Base-by-base conservation (phyloP, 2,797 vertebrate genomes). In the Chloroceryle inda region DNA sequence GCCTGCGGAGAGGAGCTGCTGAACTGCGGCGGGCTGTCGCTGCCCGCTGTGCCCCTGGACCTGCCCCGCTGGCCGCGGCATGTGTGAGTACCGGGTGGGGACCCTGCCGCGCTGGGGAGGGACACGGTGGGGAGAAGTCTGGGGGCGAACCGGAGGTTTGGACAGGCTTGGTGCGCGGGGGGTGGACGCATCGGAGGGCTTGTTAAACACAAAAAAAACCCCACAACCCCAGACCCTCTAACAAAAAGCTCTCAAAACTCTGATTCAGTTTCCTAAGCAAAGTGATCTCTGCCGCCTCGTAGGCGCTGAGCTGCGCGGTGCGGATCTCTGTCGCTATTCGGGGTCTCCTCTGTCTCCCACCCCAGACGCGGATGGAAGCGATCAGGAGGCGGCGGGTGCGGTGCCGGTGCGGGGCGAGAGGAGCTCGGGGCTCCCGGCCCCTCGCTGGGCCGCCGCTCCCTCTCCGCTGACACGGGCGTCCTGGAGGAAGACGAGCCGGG, bases 1-100 rank as follows among this genome's bases (percentile, higher is more conserved):
- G 98, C 98, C 75, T 99, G 99, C 97, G 92, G 61, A 22, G 98
- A 96, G 53, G 98, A 98, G 59, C 94, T 97, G 27, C 97, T 99
- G 97, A 99, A 99, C 98, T 99, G 99, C 96, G 98, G 99, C 92
- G 80, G 96, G 52, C 97, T 97, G 97, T 98, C 98, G 69, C 96
- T 99, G 96, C 97, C 96, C 24, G 97, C 97, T 18, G 71, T 98
- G 86, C 99, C 99, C 27, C 68, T 58, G 95, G 98, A 99, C 95
- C 97, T 99, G 92, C 99, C 99, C 55, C 84, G 94, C 94, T 98
- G 98, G 98, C 99, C 92, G 73, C 95, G 92, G 55, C 89, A 85
- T 55, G 50, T 90, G 95, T 96, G 84, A 94, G 94, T 94, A 95
- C 68, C 72, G 67, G 71, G 24, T 5, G 45, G 83, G 67, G 31